Evolutionary conservation across 2,113 vertebrate genomes (phyloP).

Genomic region (Hippolais icterina): DNA sequence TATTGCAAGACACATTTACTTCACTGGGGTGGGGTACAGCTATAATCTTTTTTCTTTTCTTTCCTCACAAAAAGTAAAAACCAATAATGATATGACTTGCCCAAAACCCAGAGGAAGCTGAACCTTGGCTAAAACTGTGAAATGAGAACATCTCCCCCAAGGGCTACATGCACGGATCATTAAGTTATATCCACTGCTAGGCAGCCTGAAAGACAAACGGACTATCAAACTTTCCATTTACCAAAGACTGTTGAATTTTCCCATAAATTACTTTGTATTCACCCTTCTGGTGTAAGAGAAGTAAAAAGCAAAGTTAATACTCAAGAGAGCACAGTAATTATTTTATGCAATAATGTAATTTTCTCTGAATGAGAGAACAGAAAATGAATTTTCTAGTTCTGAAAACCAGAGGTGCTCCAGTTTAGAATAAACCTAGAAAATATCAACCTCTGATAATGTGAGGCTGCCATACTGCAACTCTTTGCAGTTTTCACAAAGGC

Average conservation of each 20-base stretch:
- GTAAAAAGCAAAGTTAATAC: not conserved
- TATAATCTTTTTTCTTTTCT: not conserved
- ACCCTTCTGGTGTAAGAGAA: not conserved
- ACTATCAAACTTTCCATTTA: not conserved
- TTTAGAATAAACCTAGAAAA: not conserved
- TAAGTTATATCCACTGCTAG: not conserved
- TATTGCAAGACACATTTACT: not conserved
- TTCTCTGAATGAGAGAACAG: not conserved
- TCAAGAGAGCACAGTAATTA: not conserved
- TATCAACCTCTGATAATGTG: not conserved
- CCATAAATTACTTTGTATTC: not conserved
- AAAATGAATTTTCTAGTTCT: not conserved
- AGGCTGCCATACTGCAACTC: not conserved
- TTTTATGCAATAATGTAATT: not conserved
- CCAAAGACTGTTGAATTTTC: not conserved
- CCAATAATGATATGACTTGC: not conserved
- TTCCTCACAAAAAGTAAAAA: not conserved
- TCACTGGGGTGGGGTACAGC: constrained; percentile 11
- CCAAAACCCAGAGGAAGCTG: not conserved
- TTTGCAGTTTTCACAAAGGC: not conserved
- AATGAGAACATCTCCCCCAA: not conserved
- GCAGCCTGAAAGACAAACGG: not conserved
- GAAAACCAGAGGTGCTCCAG: not conserved
- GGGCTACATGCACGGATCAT: not conserved
- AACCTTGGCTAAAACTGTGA: not conserved